Conservation (phyloP, 2,113 vertebrate genomes). For the Ascaphus truei region DNA sequence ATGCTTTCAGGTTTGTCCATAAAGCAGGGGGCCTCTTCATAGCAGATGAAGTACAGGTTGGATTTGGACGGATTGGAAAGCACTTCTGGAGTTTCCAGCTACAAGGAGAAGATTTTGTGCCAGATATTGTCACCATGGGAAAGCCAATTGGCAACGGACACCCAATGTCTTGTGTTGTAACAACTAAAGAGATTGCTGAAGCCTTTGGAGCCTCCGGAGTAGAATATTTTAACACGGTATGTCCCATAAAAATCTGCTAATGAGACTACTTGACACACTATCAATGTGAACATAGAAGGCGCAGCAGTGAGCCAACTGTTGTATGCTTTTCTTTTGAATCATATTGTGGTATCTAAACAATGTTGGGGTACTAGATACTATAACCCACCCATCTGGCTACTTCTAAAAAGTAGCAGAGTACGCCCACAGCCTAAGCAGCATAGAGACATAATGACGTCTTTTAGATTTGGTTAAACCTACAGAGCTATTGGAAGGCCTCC, state of each 20-base stretch:
- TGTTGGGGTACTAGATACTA: no score
- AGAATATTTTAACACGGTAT: conserved; percentile 97
- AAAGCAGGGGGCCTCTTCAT: conserved; percentile 83
- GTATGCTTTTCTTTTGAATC: no score
- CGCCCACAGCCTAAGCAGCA: conserved; percentile 64
- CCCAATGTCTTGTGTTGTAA: conserved; percentile 94
- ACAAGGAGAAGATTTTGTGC: conserved; percentile 84
- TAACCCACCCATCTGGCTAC: conserved; percentile 90
- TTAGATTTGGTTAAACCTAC: no score
- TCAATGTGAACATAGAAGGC: no score
- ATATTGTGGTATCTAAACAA: no score
- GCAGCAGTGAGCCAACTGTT: no score
- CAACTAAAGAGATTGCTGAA: conserved; percentile 85
- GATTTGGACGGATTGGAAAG: conserved; percentile 86
- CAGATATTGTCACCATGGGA: conserved; percentile 96
- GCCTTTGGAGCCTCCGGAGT: conserved; percentile 79
- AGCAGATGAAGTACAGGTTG: conserved; percentile 94
- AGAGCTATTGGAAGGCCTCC: no score
- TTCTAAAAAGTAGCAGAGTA: conserved; percentile 97
- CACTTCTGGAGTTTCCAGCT: conserved; percentile 95
- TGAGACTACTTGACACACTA: no score
- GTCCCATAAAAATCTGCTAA: no score
- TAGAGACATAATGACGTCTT: no score
- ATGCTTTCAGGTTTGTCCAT: conserved; percentile 70
- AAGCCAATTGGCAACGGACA: conserved; percentile 97